phyloP scores from a whole-genome alignment of 2,113 vertebrate species.

The Clupea harengus region DNA sequence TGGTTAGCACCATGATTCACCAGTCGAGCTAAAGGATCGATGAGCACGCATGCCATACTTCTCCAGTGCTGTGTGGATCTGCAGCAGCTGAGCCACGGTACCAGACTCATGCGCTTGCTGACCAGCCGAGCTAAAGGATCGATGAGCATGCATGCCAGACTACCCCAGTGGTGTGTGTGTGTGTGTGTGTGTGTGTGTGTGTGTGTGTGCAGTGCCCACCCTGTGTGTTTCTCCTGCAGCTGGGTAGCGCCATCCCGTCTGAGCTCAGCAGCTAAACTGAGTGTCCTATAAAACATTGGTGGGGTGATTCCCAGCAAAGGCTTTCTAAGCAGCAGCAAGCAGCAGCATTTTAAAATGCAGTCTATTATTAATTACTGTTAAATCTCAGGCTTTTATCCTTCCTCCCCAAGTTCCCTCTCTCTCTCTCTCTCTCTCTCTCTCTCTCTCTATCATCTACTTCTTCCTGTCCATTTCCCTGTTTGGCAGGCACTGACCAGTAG shows the following conservation, averaged over 20 bases:
- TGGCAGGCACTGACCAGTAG: background rate
- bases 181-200: background rate
- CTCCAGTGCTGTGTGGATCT: too few species aligned
- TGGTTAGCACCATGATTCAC: too few species aligned
- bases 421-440: background rate
- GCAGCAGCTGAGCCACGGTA: too few species aligned
- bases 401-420: background rate
- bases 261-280: background rate
- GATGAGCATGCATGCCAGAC: too few species aligned
- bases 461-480: background rate
- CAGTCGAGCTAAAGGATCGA: too few species aligned
- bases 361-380: constrained; percentile 9
- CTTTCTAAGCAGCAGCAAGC: background rate
- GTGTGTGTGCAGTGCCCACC: background rate
- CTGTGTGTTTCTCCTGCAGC: background rate
- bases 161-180: background rate
- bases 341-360: constrained; percentile 4
- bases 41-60: too few species aligned
- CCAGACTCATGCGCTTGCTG: too few species aligned
- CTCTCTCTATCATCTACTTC: background rate
- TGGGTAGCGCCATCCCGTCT: background rate
- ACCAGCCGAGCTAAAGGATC: too few species aligned
- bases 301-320: background rate
- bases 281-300: background rate
- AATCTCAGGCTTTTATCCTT: background rate